A percentile compares a stretch with the other conserved stretches of the same genome.
These are phyloP conservation scores for Sebastolobus altivelis DNA, from an alignment of 2,797 vertebrate species.

Conservation along the genomic window DNA sequence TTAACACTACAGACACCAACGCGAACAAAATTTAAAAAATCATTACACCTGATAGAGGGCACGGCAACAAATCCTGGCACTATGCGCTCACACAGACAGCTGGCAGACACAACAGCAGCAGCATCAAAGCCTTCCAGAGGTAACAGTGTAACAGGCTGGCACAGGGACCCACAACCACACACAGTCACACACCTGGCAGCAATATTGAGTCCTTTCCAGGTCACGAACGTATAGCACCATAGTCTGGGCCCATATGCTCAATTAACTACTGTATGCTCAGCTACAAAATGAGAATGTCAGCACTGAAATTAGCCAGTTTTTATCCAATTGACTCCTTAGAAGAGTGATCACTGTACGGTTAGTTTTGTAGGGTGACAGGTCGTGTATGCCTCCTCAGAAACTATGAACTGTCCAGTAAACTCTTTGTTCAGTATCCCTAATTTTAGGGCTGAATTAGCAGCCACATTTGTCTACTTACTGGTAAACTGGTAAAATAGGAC, in stretches of 20 bases:
- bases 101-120: slow-evolving; percentile 5
- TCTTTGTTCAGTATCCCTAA: neutral
- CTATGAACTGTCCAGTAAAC: neutral
- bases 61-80: neutral
- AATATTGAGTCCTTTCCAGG: neutral
- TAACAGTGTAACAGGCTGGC: slow-evolving; percentile 19
- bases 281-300: neutral
- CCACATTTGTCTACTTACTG: neutral
- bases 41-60: slow-evolving; percentile 21
- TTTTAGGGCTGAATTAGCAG: neutral
- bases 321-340: neutral
- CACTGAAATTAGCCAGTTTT: neutral
- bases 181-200: slow-evolving; percentile 24
- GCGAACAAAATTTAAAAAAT: neutral
- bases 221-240: neutral
- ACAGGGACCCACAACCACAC: slow-evolving; percentile 22
- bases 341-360: neutral
- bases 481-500: neutral
- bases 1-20: slow-evolving; percentile 7
- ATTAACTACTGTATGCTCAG: neutral
- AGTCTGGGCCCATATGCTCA: neutral
- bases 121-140: slow-evolving; percentile 9
- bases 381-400: neutral
- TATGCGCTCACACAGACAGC: slow-evolving; percentile 13
- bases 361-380: neutral